Conservation (phyloP, 2,888 invertebrate species). For the Nysson spinosus region DNA sequence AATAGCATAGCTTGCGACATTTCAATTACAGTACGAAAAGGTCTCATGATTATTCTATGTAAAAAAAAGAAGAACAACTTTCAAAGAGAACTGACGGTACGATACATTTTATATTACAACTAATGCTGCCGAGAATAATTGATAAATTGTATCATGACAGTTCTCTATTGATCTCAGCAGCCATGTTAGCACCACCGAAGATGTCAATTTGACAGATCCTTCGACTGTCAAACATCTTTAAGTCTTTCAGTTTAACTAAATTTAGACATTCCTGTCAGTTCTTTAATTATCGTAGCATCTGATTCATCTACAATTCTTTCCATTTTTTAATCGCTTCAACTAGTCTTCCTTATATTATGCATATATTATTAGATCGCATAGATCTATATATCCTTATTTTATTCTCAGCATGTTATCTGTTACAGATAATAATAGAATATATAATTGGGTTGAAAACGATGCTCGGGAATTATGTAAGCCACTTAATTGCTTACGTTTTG, state of each 20-base stretch:
- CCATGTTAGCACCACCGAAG: constrained; percentile 60
- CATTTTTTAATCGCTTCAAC: no score
- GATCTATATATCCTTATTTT: no score
- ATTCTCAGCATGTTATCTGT: no score
- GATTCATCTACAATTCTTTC: no score
- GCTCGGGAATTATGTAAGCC: no score
- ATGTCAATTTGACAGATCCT: constrained; percentile 41
- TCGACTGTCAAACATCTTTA: constrained; percentile 2
- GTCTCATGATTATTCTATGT: neutral
- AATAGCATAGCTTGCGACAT: constrained; percentile 14
- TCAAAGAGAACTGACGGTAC: constrained; percentile 5
- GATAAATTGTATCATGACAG: constrained; percentile 58
- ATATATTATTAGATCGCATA: no score
- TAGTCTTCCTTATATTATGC: no score
- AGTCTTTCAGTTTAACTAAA: neutral
- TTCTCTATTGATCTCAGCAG: constrained; percentile 67
- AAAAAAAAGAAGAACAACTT: constrained; percentile 10
- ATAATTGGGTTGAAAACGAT: no score
- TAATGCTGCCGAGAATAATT: constrained; percentile 21
- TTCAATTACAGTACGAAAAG: constrained; percentile 15
- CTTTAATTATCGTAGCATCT: no score
- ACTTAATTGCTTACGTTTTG: no score
- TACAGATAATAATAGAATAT: no score
- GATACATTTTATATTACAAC: constrained; percentile 29
- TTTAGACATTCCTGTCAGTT: neutral